phyloP scores from a whole-genome alignment of 2,888 invertebrate genomes.

The Zonitis immaculata region DNA sequence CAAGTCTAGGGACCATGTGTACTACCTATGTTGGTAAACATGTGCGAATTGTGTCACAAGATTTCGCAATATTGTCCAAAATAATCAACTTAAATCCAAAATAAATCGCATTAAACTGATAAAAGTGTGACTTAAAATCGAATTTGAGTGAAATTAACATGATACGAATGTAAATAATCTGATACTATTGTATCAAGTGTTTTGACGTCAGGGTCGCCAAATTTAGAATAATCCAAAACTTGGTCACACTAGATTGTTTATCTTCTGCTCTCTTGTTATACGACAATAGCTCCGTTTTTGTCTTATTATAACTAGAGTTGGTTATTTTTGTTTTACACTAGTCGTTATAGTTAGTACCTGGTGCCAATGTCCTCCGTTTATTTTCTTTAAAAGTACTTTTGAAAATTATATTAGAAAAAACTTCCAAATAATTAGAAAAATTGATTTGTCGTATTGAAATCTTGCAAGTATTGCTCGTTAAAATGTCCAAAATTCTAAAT shows the following conservation, averaged over 20 bases:
- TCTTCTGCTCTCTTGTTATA: neutral
- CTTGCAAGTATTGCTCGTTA: neutral
- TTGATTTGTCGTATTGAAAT: neutral
- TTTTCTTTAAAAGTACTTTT: neutral
- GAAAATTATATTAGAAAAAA: neutral
- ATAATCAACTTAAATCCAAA: neutral
- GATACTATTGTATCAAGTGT: no score
- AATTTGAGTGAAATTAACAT: no score
- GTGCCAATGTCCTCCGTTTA: neutral
- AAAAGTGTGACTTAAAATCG: no score
- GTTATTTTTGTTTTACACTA: neutral
- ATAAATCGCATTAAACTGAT: no score
- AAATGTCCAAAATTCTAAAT: constrained; percentile 40
- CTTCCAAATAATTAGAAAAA: neutral
- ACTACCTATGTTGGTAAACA: neutral
- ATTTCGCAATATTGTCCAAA: neutral
- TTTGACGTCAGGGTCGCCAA: no score
- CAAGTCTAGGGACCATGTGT: neutral
- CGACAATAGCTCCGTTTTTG: neutral
- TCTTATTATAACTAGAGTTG: neutral
- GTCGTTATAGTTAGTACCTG: neutral
- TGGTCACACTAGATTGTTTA: neutral
- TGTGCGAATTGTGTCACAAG: neutral
- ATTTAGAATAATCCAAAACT: neutral
- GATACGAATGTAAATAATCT: no score